A percentile compares a stretch with the other conserved stretches of the same genome.
These are phyloP conservation scores for Nomada ruficornis DNA, from an alignment of 2,888 invertebrate species.

Conservation along the genomic window DNA sequence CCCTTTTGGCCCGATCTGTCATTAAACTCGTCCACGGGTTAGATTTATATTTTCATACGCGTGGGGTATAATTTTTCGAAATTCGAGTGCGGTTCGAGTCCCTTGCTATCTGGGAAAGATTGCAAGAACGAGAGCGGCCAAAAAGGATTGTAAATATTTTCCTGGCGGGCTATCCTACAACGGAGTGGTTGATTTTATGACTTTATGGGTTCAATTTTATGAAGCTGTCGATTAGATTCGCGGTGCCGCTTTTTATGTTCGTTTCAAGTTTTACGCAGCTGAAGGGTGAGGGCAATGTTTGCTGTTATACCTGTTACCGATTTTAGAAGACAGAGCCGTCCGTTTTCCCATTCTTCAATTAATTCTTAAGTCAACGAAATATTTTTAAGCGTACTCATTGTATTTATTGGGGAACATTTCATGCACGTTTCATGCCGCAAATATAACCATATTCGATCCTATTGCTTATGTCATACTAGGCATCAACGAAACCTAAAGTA, in stretches of 20 bases:
- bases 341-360: neutral
- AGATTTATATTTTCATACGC: too few species aligned
- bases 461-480: too few species aligned
- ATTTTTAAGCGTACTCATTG: neutral
- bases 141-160: slow-evolving; percentile 77
- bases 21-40: too few species aligned
- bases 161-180: slow-evolving; percentile 67
- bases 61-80: too few species aligned
- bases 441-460: too few species aligned
- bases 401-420: neutral
- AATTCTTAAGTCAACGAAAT: neutral
- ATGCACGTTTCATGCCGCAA: too few species aligned
- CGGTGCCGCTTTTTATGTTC: slow-evolving; percentile 74
- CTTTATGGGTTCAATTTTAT: slow-evolving; percentile 83
- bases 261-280: slow-evolving; percentile 59
- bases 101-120: slow-evolving; percentile 62
- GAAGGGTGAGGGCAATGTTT: slow-evolving; percentile 28
- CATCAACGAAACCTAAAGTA: too few species aligned
- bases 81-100: slow-evolving; percentile 49
- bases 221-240: slow-evolving; percentile 84
- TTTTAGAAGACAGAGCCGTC: slow-evolving; percentile 18
- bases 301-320: slow-evolving; percentile 28
- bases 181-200: slow-evolving; percentile 82
- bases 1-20: too few species aligned
- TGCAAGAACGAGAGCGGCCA: slow-evolving; percentile 65